Evolutionary conservation across 2,113 vertebrate species (phyloP).

Genomic region (Cyanistes caeruleus): DNA sequence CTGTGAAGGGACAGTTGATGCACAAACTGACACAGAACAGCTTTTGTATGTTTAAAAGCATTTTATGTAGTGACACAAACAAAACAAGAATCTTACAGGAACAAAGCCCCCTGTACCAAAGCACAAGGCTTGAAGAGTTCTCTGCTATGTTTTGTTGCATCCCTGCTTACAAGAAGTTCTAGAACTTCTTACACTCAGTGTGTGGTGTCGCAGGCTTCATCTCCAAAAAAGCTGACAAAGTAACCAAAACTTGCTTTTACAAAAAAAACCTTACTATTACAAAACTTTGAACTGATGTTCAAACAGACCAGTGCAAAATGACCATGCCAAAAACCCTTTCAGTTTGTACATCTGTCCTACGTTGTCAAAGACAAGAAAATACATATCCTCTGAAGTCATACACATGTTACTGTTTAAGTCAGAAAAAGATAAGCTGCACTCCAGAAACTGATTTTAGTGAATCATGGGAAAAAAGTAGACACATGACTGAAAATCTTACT

Average conservation of each 20-base stretch:
- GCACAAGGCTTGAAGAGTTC: neutral
- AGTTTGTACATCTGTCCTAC: neutral
- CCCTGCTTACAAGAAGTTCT: neutral
- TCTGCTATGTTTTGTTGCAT: neutral
- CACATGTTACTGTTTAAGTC: neutral
- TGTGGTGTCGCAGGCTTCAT: neutral
- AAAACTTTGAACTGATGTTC: neutral
- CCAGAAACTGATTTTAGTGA: slow-evolving; percentile 5
- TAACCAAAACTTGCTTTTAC: neutral
- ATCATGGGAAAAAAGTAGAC: neutral
- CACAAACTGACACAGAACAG: neutral
- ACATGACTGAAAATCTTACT: neutral
- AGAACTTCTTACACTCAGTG: neutral
- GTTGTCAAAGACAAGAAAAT: neutral
- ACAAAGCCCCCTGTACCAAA: neutral
- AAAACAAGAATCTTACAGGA: neutral
- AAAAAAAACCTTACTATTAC: too few species aligned
- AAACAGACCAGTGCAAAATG: neutral
- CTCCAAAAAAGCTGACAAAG: neutral
- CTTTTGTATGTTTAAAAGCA: neutral
- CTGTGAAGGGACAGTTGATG: neutral
- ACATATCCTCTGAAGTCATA: neutral
- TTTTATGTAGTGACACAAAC: neutral
- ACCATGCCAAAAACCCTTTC: neutral
- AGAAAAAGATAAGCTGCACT: neutral